Evolutionary conservation across 2,888 invertebrate genomes (phyloP).

Genomic region (Parnassius apollo): DNA sequence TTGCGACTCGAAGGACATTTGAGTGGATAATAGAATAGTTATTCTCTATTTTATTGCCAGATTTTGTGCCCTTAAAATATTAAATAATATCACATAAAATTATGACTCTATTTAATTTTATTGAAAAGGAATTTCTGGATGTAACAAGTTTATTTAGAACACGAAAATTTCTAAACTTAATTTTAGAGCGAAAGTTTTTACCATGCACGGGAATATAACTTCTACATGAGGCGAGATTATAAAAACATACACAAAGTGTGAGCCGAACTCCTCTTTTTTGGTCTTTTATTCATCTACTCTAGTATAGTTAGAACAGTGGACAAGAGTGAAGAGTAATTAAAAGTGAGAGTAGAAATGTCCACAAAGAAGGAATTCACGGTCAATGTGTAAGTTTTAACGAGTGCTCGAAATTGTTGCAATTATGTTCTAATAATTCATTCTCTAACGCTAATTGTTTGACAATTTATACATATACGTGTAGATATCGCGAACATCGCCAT

Average conservation of each 20-base stretch:
- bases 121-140: neutral
- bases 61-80: slow-evolving; percentile 45
- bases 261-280: slow-evolving; percentile 63
- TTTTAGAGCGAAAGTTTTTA: slow-evolving; percentile 21
- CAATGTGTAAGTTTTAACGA: slow-evolving; percentile 80
- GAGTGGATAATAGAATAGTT: neutral
- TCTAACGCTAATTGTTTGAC: slow-evolving; percentile 73
- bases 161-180: slow-evolving; percentile 10
- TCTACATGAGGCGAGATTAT: slow-evolving; percentile 28
- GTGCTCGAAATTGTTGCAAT: slow-evolving; percentile 77
- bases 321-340: slow-evolving; percentile 62
- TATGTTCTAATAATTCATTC: slow-evolving; percentile 78
- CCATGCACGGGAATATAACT: slow-evolving; percentile 19
- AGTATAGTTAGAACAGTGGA: slow-evolving; percentile 64
- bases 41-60: slow-evolving; percentile 52
- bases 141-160: slow-evolving; percentile 4
- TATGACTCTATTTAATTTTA: neutral
- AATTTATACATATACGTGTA: slow-evolving; percentile 68
- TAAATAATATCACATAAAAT: neutral
- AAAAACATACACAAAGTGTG: slow-evolving; percentile 53
- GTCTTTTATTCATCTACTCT: slow-evolving; percentile 73
- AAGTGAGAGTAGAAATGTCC: slow-evolving; percentile 66
- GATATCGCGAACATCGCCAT: slow-evolving; percentile 51
- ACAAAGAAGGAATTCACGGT: slow-evolving; percentile 74
- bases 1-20: neutral